Evolutionary conservation across 2,888 invertebrate species (phyloP).

Genomic region (Electrophaes corylata): DNA sequence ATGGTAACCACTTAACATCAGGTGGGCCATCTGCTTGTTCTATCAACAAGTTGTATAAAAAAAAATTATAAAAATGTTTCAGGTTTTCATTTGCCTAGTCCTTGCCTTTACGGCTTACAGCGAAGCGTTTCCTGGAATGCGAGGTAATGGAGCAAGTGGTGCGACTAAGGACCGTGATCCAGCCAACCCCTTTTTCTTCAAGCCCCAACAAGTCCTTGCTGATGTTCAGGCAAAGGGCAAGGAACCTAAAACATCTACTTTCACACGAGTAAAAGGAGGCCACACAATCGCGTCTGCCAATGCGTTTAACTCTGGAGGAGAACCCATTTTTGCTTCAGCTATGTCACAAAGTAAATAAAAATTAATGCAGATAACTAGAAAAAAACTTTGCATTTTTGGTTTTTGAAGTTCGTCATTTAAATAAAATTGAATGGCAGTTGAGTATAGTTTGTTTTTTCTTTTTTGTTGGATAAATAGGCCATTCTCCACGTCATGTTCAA

Average conservation of each 20-base stretch:
- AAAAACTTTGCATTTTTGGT: not conserved
- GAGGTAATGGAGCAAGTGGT: constrained; percentile 13
- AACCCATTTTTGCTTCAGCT: not conserved
- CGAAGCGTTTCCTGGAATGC: constrained; percentile 11
- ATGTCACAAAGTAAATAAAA: not conserved
- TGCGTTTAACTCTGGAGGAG: constrained; percentile 9
- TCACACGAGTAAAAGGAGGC: not conserved
- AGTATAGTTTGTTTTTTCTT: too few species aligned
- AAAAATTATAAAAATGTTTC: not conserved
- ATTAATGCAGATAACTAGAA: not conserved
- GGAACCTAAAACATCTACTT: not conserved
- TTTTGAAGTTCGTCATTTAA: too few species aligned
- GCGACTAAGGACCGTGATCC: constrained; percentile 10
- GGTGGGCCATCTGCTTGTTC: too few species aligned
- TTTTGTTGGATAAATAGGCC: too few species aligned
- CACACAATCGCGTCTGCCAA: not conserved
- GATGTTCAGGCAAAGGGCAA: not conserved
- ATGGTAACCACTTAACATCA: too few species aligned
- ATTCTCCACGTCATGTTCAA: too few species aligned
- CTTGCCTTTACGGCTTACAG: constrained; percentile 12
- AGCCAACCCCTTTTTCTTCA: not conserved
- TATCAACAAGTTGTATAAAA: too few species aligned
- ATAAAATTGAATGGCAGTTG: too few species aligned
- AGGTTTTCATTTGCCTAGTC: constrained; percentile 9
- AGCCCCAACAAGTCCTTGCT: not conserved